phyloP scores from a whole-genome alignment of 2,888 invertebrate genomes.

The Horisme vitalbata region DNA sequence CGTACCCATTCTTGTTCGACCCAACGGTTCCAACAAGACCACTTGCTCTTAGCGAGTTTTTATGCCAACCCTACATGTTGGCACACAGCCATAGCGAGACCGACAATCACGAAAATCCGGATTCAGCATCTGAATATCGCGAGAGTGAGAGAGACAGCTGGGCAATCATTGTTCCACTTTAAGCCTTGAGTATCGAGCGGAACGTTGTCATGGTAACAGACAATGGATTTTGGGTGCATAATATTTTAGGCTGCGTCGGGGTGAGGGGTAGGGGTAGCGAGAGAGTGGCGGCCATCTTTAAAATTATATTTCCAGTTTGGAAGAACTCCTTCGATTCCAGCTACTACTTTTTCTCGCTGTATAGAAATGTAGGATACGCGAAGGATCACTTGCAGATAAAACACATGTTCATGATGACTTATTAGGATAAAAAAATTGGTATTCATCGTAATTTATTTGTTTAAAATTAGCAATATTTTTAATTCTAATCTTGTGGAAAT shows the following conservation, averaged over 20 bases:
- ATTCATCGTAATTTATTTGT: too few species aligned
- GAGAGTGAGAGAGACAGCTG: conserved; percentile 75
- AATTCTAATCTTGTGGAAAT: too few species aligned
- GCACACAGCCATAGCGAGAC: conserved; percentile 74
- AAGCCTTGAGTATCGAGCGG: conserved; percentile 74
- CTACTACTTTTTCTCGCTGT: conserved; percentile 56
- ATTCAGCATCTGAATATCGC: conserved; percentile 63
- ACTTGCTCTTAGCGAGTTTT: conserved; percentile 48
- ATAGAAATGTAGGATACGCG: conserved; percentile 49
- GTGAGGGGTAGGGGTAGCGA: conserved; percentile 56
- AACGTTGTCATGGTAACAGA: conserved; percentile 80
- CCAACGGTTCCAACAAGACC: conserved; percentile 71
- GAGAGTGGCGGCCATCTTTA: conserved; percentile 79
- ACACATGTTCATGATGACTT: neutral
- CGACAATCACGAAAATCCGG: conserved; percentile 64
- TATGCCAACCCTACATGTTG: conserved; percentile 74
- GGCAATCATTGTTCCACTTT: conserved; percentile 64
- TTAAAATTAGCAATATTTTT: too few species aligned
- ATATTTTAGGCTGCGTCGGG: conserved; percentile 81
- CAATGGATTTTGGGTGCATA: conserved; percentile 83
- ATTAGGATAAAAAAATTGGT: too few species aligned
- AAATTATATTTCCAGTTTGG: conserved; percentile 81
- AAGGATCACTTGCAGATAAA: conserved; percentile 35
- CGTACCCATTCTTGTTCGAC: conserved; percentile 60
- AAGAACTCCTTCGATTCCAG: conserved; percentile 69